A percentile compares a stretch with the other conserved stretches of the same genome.
These are phyloP conservation scores for Caenorhabditis afra DNA, from an alignment of 2,888 invertebrate species.

Conservation along the genomic window DNA sequence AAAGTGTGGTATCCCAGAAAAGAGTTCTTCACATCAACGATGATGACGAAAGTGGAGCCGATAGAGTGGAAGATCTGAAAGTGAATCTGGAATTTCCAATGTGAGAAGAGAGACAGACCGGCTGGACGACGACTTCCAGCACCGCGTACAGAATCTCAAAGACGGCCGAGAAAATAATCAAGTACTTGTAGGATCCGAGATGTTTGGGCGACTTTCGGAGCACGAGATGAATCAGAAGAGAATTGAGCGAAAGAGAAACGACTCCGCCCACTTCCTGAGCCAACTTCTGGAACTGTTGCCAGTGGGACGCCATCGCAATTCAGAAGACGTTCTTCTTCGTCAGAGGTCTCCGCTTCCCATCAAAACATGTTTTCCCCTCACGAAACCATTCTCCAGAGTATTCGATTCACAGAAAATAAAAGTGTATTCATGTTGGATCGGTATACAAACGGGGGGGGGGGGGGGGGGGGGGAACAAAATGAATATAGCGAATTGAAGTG, in stretches of 20 bases:
- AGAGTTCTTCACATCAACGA: slow-evolving; percentile 17
- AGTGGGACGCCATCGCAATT: slow-evolving; percentile 1
- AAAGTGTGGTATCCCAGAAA: slow-evolving; percentile 4
- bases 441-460: too few relatives aligned
- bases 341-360: not conserved
- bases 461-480: too few relatives aligned
- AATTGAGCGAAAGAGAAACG: not conserved
- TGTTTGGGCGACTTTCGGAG: slow-evolving; percentile 8
- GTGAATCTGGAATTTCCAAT: not conserved
- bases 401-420: too few relatives aligned
- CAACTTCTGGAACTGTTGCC: slow-evolving; percentile 12
- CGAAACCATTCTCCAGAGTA: too few relatives aligned
- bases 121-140: slow-evolving; percentile 16
- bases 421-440: too few relatives aligned
- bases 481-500: too few relatives aligned
- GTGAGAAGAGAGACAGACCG: slow-evolving; percentile 9
- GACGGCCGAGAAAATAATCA: slow-evolving; percentile 2
- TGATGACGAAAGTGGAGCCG: slow-evolving; percentile 24
- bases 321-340: not conserved
- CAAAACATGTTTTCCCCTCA: not conserved
- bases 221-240: slow-evolving; percentile 8
- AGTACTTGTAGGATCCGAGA: slow-evolving; percentile 20
- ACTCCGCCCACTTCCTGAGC: not conserved
- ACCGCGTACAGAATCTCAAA: slow-evolving; percentile 20
- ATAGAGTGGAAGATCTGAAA: slow-evolving; percentile 20